A percentile compares a stretch with the other conserved stretches of the same genome.
phyloP scores from a whole-genome alignment of 2,888 invertebrate species.

The Pecten maximus region DNA sequence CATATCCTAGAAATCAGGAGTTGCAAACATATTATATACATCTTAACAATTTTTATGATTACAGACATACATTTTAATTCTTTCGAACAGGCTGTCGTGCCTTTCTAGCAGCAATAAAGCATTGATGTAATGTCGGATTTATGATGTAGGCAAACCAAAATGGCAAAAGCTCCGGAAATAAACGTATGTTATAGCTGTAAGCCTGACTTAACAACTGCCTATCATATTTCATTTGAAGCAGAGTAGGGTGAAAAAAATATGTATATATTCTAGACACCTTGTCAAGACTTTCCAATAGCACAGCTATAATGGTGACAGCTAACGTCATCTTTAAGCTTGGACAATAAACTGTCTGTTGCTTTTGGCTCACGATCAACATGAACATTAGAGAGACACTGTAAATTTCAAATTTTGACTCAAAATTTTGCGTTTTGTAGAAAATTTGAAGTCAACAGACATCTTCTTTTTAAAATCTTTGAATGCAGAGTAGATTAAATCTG shows the following conservation, averaged over 20 bases:
- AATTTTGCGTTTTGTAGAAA: neutral
- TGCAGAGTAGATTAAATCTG: neutral
- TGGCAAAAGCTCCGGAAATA: no score
- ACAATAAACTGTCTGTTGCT: neutral
- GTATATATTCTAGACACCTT: neutral
- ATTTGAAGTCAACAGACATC: neutral
- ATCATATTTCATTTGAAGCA: neutral
- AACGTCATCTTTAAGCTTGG: neutral
- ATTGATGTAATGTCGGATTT: no score
- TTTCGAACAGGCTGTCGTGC: no score
- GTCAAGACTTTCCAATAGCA: neutral
- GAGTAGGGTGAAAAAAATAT: neutral
- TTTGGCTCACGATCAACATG: constrained; percentile 1
- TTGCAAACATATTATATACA: no score
- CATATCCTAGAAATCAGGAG: no score
- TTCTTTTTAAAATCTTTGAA: neutral
- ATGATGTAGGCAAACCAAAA: no score
- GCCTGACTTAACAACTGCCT: neutral
- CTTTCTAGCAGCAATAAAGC: no score
- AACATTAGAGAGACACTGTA: neutral
- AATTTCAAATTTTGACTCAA: neutral
- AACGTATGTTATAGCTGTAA: neutral
- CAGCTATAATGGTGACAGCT: neutral
- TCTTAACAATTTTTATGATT: no score
- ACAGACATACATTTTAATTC: no score